Percentiles rank a stretch among this genome's conserved stretches.
Conservation (phyloP, 2,888 invertebrate genomes). For the Mythimna loreyi region DNA sequence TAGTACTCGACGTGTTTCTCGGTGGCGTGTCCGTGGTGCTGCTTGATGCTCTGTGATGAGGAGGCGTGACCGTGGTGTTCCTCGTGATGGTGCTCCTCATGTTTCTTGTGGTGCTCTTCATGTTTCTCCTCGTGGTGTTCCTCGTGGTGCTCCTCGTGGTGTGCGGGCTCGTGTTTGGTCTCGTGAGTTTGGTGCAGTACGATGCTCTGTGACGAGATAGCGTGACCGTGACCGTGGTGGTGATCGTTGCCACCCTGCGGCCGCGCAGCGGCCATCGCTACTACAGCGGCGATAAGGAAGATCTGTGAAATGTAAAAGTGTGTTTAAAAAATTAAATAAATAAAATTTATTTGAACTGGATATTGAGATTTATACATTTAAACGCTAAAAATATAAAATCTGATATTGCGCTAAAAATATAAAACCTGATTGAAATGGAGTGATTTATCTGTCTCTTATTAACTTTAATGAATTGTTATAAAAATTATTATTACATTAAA, state of each 20-base stretch:
- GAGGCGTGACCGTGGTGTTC: conserved; percentile 50
- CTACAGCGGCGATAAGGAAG: conserved; percentile 29
- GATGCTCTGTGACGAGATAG: conserved; percentile 72
- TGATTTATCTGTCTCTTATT: too few species aligned
- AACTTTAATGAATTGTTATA: too few species aligned
- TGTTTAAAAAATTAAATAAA: not conserved
- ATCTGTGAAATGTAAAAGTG: conserved; percentile 21
- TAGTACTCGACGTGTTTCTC: conserved; percentile 66
- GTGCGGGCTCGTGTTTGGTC: conserved; percentile 29
- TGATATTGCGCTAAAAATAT: too few species aligned
- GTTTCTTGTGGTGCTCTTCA: conserved; percentile 21
- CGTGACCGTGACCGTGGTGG: conserved; percentile 46
- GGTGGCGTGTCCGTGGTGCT: conserved; percentile 61
- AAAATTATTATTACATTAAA: too few species aligned
- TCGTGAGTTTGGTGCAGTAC: conserved; percentile 67
- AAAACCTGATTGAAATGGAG: too few species aligned
- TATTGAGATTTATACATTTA: too few species aligned
- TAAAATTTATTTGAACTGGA: not conserved
- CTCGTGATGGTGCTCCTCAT: conserved; percentile 1
- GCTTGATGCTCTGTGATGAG: conserved; percentile 60
- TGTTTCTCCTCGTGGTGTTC: conserved; percentile 22
- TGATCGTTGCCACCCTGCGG: conserved; percentile 54
- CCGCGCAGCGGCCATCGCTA: conserved; percentile 38
- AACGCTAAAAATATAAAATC: too few species aligned
- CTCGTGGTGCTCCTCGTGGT: too few species aligned